Base-by-base conservation (phyloP, 2,113 vertebrate species). In the Chamaetylas fuelleborni region DNA sequence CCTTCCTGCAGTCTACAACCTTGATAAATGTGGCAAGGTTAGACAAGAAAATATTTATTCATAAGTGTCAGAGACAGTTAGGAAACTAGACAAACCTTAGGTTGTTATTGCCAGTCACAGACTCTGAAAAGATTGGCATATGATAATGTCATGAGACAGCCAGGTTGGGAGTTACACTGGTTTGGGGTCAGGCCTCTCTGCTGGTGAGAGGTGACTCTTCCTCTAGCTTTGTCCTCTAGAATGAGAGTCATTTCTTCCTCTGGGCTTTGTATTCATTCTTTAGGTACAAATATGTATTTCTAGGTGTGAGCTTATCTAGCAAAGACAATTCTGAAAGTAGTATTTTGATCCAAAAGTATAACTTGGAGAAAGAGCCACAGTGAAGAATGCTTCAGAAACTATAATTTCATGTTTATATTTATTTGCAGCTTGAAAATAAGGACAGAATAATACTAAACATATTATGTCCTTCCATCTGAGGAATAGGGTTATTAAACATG, bases 11-110 rank as follows among this genome's bases (percentile, higher is more conserved):
- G 43, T 26, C 56, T 33, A 34, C 23, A 42, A 28, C 33, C 51
- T 77, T 51, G 34, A 79, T 81, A 92, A 57, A 42, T 0, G 0
- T 48, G 42, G 62, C 81, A 96, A 96, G 81, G 81, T 93, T 88
- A 88, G 78, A 38, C 66, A 81, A 85, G 76, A 81, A 81, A 70
- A 90, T 92, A 83, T 66, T 80, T 90, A 92, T 94, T 95, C 81
- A 28, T 85, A 77, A 66, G 50, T 73, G 70, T 86, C 74, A 65
- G 58, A 91, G 54, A 31, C 43, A 54, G 72, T 88, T 84, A 57
- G 26, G 58, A 77, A 94, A 73, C 24, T 14, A 54, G 90, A 93
- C 73, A 73, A 77, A 90, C 73, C 45, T 66, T 77, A 43, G 50
- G 42, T 34, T 82, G 38, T 51, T 80, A 43, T 72, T 7, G 2